Evolutionary conservation across 1,140 invertebrate genomes (phyloP).

Genomic region (Augochlora pura): DNA sequence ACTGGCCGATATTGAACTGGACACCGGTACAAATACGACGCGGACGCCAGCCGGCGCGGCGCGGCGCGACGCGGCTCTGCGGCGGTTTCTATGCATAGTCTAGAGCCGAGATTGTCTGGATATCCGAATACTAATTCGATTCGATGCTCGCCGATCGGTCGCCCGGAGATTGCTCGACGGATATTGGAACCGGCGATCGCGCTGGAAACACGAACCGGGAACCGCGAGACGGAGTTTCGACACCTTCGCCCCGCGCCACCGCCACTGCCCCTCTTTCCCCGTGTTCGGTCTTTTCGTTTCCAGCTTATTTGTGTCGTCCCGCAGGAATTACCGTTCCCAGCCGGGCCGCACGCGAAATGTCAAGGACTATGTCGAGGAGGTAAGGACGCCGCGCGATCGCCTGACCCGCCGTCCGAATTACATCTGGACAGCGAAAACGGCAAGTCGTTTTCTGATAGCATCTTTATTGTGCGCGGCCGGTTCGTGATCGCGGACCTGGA

Average conservation of each 20-base stretch:
- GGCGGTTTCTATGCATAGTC: constrained; percentile 42
- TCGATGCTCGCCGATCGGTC: constrained; percentile 29
- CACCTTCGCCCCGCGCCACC: too few relatives aligned
- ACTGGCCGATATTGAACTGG: constrained; percentile 65
- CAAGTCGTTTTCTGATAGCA: constrained; percentile 21
- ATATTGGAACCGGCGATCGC: constrained; percentile 23
- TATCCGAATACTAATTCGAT: constrained; percentile 51
- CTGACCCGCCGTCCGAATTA: neutral
- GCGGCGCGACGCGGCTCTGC: too few relatives aligned
- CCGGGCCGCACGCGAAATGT: neutral
- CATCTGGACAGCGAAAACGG: neutral
- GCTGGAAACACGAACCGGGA: too few relatives aligned
- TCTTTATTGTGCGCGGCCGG: neutral
- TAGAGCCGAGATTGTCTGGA: constrained; percentile 36
- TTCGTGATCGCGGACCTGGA: constrained; percentile 1
- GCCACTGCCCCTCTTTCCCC: too few relatives aligned
- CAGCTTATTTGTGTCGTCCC: too few relatives aligned
- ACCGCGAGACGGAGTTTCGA: too few relatives aligned
- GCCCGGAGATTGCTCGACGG: constrained; percentile 29
- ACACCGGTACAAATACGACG: constrained; percentile 55
- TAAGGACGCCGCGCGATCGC: neutral
- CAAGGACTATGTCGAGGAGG: neutral
- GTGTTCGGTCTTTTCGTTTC: too few relatives aligned
- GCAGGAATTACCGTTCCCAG: too few relatives aligned
- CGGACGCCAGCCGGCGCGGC: neutral